Evolutionary conservation across 1,140 invertebrate species (phyloP).

Genomic region (Pseudoatta argentina): DNA sequence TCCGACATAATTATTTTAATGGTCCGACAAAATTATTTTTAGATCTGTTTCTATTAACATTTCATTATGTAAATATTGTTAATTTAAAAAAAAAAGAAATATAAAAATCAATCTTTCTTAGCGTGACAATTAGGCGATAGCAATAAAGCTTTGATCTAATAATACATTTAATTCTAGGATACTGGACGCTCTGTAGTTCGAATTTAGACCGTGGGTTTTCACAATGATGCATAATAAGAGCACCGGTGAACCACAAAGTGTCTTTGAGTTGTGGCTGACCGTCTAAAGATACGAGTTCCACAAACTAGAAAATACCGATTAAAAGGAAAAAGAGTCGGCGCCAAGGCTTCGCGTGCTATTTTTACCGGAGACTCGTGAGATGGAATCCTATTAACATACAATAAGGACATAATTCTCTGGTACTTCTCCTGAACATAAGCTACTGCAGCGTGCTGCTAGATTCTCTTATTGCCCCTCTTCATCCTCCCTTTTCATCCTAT

Average conservation of each 20-base stretch:
- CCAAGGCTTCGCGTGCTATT: conserved; percentile 66
- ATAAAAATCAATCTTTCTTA: not conserved
- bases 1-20: no score
- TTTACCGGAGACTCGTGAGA: conserved; percentile 69
- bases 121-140: not conserved
- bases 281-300: conserved; percentile 71
- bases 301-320: conserved; percentile 75
- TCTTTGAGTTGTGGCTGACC: conserved; percentile 45
- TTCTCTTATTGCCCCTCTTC: conserved; percentile 35
- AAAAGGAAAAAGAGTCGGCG: conserved; percentile 44
- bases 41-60: not conserved
- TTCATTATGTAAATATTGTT: not conserved
- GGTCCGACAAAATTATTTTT: no score
- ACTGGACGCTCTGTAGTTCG: not conserved
- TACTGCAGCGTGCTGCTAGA: conserved; percentile 65
- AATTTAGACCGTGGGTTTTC: conserved; percentile 46
- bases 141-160: not conserved
- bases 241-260: conserved; percentile 58
- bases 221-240: conserved; percentile 71
- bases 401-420: conserved; percentile 77
- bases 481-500: not conserved
- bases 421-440: conserved; percentile 65
- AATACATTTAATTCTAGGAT: conserved; percentile 26
- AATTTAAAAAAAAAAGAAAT: not conserved
- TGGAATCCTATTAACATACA: conserved; percentile 76